Conservation (phyloP, 1,140 invertebrate genomes). For the Leptopilina boulardi region DNA sequence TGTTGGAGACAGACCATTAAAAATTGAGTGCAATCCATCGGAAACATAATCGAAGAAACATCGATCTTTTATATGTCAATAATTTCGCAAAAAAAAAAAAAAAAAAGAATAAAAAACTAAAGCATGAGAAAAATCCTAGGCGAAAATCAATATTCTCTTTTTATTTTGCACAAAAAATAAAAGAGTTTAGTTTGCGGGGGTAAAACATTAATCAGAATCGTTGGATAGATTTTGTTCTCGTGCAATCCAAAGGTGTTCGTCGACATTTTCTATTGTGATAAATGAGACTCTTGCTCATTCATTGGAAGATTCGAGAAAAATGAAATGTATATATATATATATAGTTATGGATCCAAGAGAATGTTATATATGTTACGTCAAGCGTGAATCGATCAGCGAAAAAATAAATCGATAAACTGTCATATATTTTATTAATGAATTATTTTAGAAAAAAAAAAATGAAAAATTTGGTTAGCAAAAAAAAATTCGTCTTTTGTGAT, state of each 20-base stretch:
- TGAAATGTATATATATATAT: background rate
- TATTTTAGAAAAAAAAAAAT: too few species aligned
- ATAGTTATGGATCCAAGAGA: background rate
- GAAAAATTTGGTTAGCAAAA: too few species aligned
- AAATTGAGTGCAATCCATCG: background rate
- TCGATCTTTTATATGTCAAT: background rate
- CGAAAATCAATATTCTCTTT: background rate
- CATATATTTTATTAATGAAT: background rate
- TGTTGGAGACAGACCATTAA: background rate
- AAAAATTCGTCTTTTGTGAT: too few species aligned
- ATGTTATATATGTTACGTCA: background rate
- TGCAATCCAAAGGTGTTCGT: conserved; percentile 19
- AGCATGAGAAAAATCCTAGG: conserved; percentile 8
- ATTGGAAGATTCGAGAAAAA: conserved; percentile 13
- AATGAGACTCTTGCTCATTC: conserved; percentile 27
- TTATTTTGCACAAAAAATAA: background rate
- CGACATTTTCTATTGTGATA: conserved; percentile 10
- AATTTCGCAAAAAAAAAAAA: background rate
- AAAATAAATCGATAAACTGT: conserved; percentile 3
- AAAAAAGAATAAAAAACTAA: background rate
- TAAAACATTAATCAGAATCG: conserved; percentile 15
- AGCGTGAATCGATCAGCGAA: background rate
- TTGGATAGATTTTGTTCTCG: conserved; percentile 3
- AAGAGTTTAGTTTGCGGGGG: background rate
- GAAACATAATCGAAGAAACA: conserved; percentile 9